Evolutionary conservation across 2,797 vertebrate species (phyloP).

Genomic region (Buphagus erythrorhynchus): DNA sequence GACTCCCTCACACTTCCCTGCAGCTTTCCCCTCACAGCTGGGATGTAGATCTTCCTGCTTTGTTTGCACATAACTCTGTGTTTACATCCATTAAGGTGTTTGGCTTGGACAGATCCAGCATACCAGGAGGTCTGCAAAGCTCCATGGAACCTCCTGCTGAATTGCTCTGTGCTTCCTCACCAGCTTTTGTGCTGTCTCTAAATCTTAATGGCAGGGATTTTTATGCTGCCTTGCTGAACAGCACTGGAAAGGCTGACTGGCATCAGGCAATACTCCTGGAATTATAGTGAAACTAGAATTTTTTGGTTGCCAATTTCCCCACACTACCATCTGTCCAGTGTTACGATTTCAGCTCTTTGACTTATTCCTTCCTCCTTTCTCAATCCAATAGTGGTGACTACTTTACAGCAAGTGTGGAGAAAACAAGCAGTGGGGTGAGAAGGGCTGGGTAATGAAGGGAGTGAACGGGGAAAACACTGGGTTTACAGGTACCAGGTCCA

Average conservation of each 20-base stretch:
- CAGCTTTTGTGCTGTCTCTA: not conserved
- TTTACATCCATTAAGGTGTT: conserved; percentile 13
- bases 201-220: not conserved
- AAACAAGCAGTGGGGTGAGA: not conserved
- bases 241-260: not conserved
- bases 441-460: not conserved
- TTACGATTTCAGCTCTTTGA: not conserved
- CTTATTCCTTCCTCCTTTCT: not conserved
- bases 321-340: not conserved
- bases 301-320: not conserved
- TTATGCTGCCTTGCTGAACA: not conserved
- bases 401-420: not conserved
- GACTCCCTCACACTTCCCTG: not conserved
- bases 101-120: not conserved
- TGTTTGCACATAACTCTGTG: not conserved
- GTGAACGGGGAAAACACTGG: not conserved
- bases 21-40: not conserved
- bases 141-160: not conserved
- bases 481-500: not conserved
- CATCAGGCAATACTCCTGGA: not conserved
- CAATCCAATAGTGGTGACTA: not conserved
- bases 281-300: not conserved
- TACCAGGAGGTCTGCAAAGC: not conserved
- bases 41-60: not conserved
- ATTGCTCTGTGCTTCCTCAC: not conserved